A percentile compares a stretch with the other conserved stretches of the same genome.
Evolutionary conservation across 2,113 vertebrate species (phyloP).

Genomic region (Myotis brandtii): DNA sequence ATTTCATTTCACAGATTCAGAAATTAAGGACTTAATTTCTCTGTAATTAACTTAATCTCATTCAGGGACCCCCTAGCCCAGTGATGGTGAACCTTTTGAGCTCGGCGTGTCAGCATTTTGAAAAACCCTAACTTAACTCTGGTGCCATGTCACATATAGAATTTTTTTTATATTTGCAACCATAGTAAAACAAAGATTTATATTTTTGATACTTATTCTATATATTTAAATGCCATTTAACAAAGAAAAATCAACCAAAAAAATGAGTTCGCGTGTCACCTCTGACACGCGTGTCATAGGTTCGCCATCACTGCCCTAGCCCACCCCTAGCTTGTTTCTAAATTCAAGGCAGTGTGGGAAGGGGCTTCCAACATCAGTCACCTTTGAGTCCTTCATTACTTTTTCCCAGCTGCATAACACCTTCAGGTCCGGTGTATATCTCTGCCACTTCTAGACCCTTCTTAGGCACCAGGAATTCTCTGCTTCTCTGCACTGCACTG

Average conservation of each 20-base stretch:
- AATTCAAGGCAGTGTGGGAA: background rate
- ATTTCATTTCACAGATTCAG: conserved; percentile 12
- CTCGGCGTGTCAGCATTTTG: no score
- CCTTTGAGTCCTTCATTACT: background rate
- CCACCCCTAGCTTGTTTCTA: background rate
- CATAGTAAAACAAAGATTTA: no score
- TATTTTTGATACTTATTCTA: no score
- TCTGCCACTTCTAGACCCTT: background rate
- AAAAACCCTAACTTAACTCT: no score
- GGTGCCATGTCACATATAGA: no score
- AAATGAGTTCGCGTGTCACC: no score
- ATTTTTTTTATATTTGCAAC: no score
- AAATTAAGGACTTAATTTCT: background rate
- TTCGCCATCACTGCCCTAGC: no score
- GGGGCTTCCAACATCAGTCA: background rate
- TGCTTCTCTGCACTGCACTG: background rate
- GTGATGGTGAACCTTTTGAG: no score
- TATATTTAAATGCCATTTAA: no score
- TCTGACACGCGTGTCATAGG: no score
- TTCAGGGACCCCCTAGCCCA: background rate
- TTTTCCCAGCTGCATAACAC: background rate
- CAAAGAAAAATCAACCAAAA: no score
- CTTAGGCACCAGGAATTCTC: background rate
- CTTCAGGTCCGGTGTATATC: background rate
- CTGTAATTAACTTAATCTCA: background rate